Conservation (phyloP, 2,113 vertebrate genomes). For the Ceratotherium simum region DNA sequence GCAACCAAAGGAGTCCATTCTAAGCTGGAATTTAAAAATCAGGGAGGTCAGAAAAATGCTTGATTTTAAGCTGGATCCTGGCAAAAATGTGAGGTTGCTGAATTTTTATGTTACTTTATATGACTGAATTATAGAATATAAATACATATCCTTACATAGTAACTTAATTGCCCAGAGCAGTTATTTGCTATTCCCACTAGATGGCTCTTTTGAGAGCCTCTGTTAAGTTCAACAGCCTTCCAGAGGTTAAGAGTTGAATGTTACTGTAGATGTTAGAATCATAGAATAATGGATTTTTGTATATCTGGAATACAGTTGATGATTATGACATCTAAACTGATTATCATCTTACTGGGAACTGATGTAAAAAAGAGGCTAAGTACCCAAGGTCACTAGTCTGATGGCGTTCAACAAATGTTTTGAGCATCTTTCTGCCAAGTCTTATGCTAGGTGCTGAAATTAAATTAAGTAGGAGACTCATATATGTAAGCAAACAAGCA, state of each 20-base stretch:
- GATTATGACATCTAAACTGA: not conserved
- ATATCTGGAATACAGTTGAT: not conserved
- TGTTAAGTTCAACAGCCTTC: not conserved
- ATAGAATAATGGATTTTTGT: not conserved
- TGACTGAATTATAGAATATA: not conserved
- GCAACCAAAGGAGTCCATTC: not conserved
- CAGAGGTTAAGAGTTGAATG: not conserved
- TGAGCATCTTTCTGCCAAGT: not conserved
- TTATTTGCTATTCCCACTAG: conserved; percentile 1
- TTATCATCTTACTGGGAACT: not conserved
- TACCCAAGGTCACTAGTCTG: not conserved
- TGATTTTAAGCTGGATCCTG: not conserved
- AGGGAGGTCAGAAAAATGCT: not conserved
- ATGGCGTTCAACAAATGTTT: not conserved
- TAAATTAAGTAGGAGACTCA: not conserved
- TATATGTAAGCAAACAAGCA: not conserved
- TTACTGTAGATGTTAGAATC: not conserved
- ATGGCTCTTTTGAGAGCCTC: not conserved
- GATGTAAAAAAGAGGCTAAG: not conserved
- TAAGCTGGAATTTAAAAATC: not conserved
- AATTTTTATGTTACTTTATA: not conserved
- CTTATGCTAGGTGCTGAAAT: not conserved
- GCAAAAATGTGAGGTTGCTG: not conserved
- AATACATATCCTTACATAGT: not conserved
- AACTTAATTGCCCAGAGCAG: not conserved